Evolutionary conservation across 2,888 invertebrate genomes (phyloP).

Genomic region (Criorhina ranunculi): DNA sequence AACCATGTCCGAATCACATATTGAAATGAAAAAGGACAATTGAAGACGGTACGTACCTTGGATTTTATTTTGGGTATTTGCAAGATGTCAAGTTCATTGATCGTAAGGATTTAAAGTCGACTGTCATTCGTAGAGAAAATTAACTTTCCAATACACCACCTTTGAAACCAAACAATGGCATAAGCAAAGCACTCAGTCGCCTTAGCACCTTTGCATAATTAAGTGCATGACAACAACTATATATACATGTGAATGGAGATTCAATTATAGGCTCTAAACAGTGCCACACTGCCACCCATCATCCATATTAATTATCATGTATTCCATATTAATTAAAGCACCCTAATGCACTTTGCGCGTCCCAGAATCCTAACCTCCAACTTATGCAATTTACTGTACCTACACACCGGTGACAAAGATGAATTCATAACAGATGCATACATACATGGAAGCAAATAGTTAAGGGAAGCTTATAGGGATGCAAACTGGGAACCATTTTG

Average conservation of each 20-base stretch:
- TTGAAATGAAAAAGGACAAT: too few species aligned
- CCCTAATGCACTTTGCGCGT: conserved; percentile 35
- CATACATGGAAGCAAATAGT: neutral
- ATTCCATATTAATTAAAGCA: conserved; percentile 32
- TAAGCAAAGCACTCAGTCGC: neutral
- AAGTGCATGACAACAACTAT: neutral
- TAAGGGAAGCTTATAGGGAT: neutral
- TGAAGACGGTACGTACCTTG: too few species aligned
- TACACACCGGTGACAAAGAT: too few species aligned
- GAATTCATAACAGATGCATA: conserved; percentile 1
- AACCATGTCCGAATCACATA: too few species aligned
- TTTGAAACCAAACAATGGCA: too few species aligned
- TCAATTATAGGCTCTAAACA: conserved; percentile 31
- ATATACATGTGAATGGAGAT: conserved; percentile 17
- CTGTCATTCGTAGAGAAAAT: too few species aligned
- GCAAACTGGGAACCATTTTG: neutral
- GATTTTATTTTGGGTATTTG: too few species aligned
- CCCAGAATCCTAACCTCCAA: neutral
- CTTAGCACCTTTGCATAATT: conserved; percentile 12
- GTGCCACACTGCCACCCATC: neutral
- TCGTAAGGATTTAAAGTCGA: too few species aligned
- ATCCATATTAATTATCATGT: conserved; percentile 34
- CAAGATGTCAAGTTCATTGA: too few species aligned
- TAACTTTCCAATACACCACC: too few species aligned
- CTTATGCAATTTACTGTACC: conserved; percentile 6